A percentile compares a stretch with the other conserved stretches of the same genome.
phyloP scores from a whole-genome alignment of 2,888 invertebrate species.

The Chymomyza amoena region DNA sequence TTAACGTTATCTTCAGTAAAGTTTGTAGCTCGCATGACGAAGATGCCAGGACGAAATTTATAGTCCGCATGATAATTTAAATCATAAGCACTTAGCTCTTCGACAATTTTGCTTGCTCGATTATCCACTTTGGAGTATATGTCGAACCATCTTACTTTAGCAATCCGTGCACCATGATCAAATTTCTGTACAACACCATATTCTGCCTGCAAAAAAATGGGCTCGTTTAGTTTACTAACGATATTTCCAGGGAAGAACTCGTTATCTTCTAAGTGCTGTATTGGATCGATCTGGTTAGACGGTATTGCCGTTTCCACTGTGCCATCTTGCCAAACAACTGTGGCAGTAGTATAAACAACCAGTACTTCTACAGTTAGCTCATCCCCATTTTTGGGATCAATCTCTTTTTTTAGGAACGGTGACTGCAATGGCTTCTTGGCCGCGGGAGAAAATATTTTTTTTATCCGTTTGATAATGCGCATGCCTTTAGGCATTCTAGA shows the following conservation, averaged over 20 bases:
- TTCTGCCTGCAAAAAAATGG: conserved; percentile 82
- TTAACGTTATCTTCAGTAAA: conserved; percentile 85
- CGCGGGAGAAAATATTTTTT: conserved; percentile 30
- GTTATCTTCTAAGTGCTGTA: conserved; percentile 96
- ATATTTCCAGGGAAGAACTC: conserved; percentile 97
- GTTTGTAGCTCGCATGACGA: conserved; percentile 91
- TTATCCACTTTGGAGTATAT: conserved; percentile 87
- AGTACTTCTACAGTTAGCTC: conserved; percentile 90
- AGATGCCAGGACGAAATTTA: conserved; percentile 94
- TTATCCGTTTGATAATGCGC: conserved; percentile 71
- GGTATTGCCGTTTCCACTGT: conserved; percentile 91
- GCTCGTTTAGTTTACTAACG: conserved; percentile 87
- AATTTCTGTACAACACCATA: conserved; percentile 96
- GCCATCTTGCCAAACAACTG: conserved; percentile 91
- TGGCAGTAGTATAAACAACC: conserved; percentile 88
- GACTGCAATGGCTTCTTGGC: conserved; percentile 41
- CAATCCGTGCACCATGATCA: conserved; percentile 92
- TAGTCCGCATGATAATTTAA: conserved; percentile 96
- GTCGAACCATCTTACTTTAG: conserved; percentile 93
- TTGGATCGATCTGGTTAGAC: conserved; percentile 93
- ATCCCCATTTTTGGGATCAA: conserved; percentile 81
- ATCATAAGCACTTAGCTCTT: conserved; percentile 96
- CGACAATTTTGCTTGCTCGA: too few relatives aligned
- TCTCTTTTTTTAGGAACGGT: conserved; percentile 35
- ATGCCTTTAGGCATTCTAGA: conserved; percentile 45